Base-by-base conservation (phyloP, 1,140 invertebrate species). In the Lepidotrigona ventralis region DNA sequence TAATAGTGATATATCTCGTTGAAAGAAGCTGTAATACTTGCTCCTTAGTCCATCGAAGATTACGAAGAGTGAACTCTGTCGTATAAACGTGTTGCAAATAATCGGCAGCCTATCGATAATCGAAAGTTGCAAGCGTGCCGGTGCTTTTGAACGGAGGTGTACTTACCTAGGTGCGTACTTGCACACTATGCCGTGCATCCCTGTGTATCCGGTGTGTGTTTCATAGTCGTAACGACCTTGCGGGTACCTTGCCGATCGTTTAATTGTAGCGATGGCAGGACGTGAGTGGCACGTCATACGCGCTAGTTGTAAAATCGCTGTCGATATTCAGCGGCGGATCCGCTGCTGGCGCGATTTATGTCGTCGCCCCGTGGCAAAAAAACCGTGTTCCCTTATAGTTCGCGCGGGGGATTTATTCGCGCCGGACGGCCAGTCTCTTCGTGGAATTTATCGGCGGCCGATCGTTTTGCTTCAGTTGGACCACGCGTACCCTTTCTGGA, bases 191-290 rank as follows among this genome's bases (percentile, higher is more conserved):
- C 15, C 39, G 63, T 21, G 33, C 15, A 21, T 15, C 26, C 39
- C 39, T 76, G 64, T 64, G 70, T 81, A 81, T 79, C 79, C 51
- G 68, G 71, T 87, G 76, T 85, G 71, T 88, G 76, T 85, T 81
- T 83, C 81, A 56, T 39, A 68, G 51, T 70, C 51, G 84, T 79
- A 68, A 76, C 75, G 81, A 86, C 85, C 87, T 89, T 88, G 82
- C 76, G 46, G 74, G 58, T 70, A 66, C 76, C 80, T 87, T 76
- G 84, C 84, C n/a, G 56, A 4, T 51, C 33, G 77, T 79, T 79
- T 84, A 79, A 79, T 84, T 79, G 82, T 83, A 33, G 68, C 75
- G 68, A 64, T n/a, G 58, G 74, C 0, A 26, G 23, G n/a, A 17
- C 17, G 53, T n/a, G 56, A 33, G 64, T 26, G 64, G 23, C 66